A percentile compares a stretch with the other conserved stretches of the same genome.
Conservation (phyloP, 2,797 vertebrate species). For the Phrynocephalus vlangalii region DNA sequence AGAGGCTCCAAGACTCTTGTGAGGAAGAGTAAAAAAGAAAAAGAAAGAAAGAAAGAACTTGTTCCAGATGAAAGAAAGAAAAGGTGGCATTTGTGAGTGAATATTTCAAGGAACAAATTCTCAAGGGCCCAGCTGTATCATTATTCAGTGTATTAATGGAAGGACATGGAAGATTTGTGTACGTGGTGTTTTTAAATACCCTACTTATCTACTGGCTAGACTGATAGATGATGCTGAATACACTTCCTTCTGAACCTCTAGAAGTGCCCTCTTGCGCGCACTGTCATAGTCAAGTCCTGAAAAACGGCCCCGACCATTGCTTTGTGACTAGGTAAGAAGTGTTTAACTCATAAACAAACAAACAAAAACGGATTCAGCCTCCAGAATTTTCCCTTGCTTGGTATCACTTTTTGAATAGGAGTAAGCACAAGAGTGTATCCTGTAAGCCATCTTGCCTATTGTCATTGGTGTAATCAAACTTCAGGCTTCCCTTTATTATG, state of each 20-base stretch:
- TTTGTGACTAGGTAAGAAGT: no score
- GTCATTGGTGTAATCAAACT: no score
- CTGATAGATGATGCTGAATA: not conserved
- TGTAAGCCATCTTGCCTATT: no score
- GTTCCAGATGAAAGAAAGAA: conserved; percentile 36
- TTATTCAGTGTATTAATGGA: not conserved
- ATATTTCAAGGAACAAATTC: not conserved
- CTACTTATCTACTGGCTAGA: not conserved
- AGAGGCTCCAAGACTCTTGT: conserved; percentile 6
- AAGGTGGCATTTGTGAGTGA: not conserved
- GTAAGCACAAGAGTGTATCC: no score
- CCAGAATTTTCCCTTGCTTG: no score
- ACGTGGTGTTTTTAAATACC: not conserved
- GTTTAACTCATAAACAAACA: no score
- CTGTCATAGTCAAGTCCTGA: no score
- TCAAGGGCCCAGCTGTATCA: not conserved
- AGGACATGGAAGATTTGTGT: not conserved
- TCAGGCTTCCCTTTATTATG: no score
- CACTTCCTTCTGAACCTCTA: not conserved
- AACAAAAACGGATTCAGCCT: no score
- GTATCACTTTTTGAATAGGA: no score
- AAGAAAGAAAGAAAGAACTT: conserved; percentile 10
- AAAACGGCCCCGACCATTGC: no score
- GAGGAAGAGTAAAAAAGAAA: not conserved
- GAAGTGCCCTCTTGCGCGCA: not conserved